phyloP scores from a whole-genome alignment of 2,888 invertebrate species.

The Phortica okadai region DNA sequence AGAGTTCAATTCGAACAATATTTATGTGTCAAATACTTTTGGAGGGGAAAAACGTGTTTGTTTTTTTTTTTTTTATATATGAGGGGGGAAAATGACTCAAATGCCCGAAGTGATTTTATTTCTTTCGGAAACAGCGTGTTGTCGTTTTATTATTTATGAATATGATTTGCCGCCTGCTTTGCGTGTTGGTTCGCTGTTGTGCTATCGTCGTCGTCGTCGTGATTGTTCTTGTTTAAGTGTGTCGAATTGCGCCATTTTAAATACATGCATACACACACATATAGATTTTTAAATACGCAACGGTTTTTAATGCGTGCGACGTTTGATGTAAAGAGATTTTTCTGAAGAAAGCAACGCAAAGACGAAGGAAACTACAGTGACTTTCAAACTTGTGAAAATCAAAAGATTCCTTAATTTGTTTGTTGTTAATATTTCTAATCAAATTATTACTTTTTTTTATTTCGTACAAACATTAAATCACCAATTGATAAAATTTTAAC shows the following conservation, averaged over 20 bases:
- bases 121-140: slow-evolving; percentile 26
- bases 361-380: too few relatives aligned
- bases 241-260: slow-evolving; percentile 18
- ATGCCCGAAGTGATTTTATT: slow-evolving; percentile 22
- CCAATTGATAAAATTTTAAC: too few relatives aligned
- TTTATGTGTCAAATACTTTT: neutral
- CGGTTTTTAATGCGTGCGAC: neutral
- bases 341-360: too few relatives aligned
- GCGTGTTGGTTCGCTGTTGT: neutral
- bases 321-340: too few relatives aligned
- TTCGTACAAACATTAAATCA: too few relatives aligned
- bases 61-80: neutral
- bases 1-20: neutral
- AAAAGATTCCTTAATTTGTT: too few relatives aligned
- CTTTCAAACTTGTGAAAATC: too few relatives aligned
- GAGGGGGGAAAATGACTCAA: neutral
- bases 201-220: neutral
- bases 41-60: neutral
- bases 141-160: slow-evolving; percentile 26
- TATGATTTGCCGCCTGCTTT: neutral
- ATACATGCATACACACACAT: neutral
- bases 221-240: slow-evolving; percentile 5
- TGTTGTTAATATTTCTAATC: too few relatives aligned
- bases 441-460: too few relatives aligned
- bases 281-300: slow-evolving; percentile 13